Evolutionary conservation across 1,140 invertebrate species (phyloP), one percentile per base, ranked within the genome.

Genomic region (Halictus rubicundus): DNA sequence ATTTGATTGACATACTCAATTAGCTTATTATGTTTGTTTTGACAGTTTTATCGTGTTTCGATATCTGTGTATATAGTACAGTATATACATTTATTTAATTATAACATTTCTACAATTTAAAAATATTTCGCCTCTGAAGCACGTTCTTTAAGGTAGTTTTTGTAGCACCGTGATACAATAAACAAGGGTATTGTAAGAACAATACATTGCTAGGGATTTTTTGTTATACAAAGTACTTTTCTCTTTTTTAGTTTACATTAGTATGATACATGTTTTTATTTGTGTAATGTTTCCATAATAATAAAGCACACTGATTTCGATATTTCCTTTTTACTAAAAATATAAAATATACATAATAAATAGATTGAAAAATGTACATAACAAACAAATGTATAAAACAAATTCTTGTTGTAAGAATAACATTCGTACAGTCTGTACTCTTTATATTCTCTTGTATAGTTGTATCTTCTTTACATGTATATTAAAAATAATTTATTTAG

Each of bases 111-210:
- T 60, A 63, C 16, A 52, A 49, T 14, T 69, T 61, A 57, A 52
- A 21, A 52, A 52, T 52, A 21, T 21, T 52, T 16, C 14, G 4
- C 49, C 5, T 52, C 16, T 52, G 14, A 52, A 52, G 19, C 49
- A 52, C 25, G n/a, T 5, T 32, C 64, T 46, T 16, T 66, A 79
- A 79, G 49, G 49, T 49, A 79, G 25, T 78, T 59, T 49, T 78
- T 25, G 6, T 21, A 73, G 37, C 60, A 63, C 60, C 60, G 49
- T 49, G 27, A 49, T 23, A 73, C 12, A 16, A 72, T 12, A 61
- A 9, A 72, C 6, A 61, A 46, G 19, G 19, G 19, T 39, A n/a
- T 66, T 19, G 49, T 60, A 61, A 1, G 14, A 16, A 3, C 10
- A 25, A 23, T 73, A 49, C 54, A 21, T 52, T 6, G 42, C 32